Evolutionary conservation across 2,797 vertebrate species (phyloP), one percentile per base, ranked within the genome.

Genomic region (Gallinago stenura): DNA sequence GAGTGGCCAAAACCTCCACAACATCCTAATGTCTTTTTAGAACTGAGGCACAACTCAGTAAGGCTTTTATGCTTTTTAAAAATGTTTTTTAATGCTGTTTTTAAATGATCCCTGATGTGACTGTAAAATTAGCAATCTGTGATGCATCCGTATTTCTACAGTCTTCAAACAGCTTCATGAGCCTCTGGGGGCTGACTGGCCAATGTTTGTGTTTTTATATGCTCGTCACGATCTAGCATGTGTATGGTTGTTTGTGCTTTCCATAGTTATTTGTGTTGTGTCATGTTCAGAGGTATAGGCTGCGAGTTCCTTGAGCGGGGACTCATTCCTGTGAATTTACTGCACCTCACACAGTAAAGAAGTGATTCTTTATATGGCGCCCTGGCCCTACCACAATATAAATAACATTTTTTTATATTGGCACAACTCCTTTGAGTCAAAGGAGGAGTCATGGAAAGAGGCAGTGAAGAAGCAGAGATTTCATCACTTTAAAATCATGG

Each of bases 311-410:
- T 80, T 37, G 70, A 88, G 68, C 2, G 0, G 33, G n/a, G 26
- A 57, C 28, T 92, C 25, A 53, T 86, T 86, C 56, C 51, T 66
- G 37, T 84, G 53, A 92, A 91, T 93, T 78, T 84, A 77, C 28
- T 73, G 39, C 56, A 39, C 33, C 84, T 87, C 2, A 2, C 64
- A 60, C 60, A 46, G 60, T 57, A 62, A 95, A 95, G 61, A 83
- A 93, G 20, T 12, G 26, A 48, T 76, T 71, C 61, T 90, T 90
- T 86, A 58, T 76, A 53, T 10, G 31, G 43, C 2, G 0, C 39
- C 39, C 75, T 90, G 91, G 73, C 70, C 58, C 54, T 54, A 50
- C 50, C 45, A 75, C 70, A 78, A 88, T 17, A 90, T 73, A 96
- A 93, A 92, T 72, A 95, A 54, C 33, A 5, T 50, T 46, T 86